A percentile compares a stretch with the other conserved stretches of the same genome.
These are phyloP conservation scores for Mesochorus sp. DNA, from an alignment of 2,888 invertebrate genomes.

Conservation along the genomic window DNA sequence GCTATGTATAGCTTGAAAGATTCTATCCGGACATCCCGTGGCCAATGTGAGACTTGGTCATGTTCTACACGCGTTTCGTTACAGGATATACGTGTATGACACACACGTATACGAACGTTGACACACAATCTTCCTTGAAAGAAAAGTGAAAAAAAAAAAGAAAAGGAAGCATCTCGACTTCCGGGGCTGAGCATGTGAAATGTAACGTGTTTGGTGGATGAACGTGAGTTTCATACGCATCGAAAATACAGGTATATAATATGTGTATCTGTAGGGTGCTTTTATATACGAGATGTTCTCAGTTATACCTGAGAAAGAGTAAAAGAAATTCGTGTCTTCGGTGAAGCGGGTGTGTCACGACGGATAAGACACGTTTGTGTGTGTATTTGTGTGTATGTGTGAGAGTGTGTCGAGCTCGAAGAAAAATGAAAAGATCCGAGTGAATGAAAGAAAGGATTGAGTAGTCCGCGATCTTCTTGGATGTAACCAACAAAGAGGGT, in stretches of 20 bases:
- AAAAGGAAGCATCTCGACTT: conserved; percentile 58
- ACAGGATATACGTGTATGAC: conserved; percentile 2
- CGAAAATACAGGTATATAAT: conserved; percentile 45
- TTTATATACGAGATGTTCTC: conserved; percentile 43
- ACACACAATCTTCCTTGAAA: conserved; percentile 34
- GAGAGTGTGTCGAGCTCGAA: conserved; percentile 59
- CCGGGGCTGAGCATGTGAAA: conserved; percentile 61
- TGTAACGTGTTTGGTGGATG: conserved; percentile 59
- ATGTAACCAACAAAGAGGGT: conserved; percentile 80
- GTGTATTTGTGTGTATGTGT: conserved; percentile 1
- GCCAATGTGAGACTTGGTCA: conserved; percentile 3
- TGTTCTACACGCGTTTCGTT: conserved; percentile 18
- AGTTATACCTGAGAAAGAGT: conserved; percentile 53
- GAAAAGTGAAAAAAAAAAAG: conserved; percentile 17
- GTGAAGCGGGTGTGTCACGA: conserved; percentile 56
- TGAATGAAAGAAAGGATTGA: conserved; percentile 80
- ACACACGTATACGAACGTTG: conserved; percentile 35
- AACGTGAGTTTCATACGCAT: conserved; percentile 59
- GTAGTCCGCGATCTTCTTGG: conserved; percentile 75
- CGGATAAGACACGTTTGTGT: conserved; percentile 48
- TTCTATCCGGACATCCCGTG: conserved; percentile 50
- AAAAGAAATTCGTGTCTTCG: conserved; percentile 48
- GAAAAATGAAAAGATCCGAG: conserved; percentile 77
- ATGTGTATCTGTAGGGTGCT: conserved; percentile 5
- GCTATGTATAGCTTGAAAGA: conserved; percentile 8